phyloP scores from a whole-genome alignment of 1,140 invertebrate species.

The Drosophila pruinosa region DNA sequence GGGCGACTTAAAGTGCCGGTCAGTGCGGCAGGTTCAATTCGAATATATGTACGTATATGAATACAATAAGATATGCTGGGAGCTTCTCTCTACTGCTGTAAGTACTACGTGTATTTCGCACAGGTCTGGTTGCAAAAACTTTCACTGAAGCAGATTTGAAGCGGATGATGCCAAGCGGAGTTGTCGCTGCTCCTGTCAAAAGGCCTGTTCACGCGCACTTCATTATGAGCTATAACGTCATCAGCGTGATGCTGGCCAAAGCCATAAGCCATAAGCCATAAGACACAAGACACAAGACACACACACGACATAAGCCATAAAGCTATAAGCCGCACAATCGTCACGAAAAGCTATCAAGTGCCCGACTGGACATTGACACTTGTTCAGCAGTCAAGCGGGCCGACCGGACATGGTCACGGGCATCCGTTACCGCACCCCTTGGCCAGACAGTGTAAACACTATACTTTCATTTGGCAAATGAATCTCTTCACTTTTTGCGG shows the following conservation, averaged over 20 bases:
- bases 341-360: slow-evolving; percentile 74
- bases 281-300: slow-evolving; percentile 25
- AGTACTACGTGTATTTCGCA: slow-evolving; percentile 24
- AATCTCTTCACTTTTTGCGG: slow-evolving; percentile 9
- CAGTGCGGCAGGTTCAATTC: slow-evolving; percentile 45
- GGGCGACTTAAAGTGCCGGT: slow-evolving; percentile 45
- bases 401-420: slow-evolving; percentile 22
- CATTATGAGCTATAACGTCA: slow-evolving; percentile 65
- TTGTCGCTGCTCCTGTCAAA: slow-evolving; percentile 70
- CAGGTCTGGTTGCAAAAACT: slow-evolving; percentile 49
- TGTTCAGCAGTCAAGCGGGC: slow-evolving; percentile 41
- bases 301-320: slow-evolving; percentile 30
- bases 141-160: slow-evolving; percentile 70
- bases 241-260: slow-evolving; percentile 41
- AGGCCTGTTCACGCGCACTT: slow-evolving; percentile 63
- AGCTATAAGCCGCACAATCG: slow-evolving; percentile 59
- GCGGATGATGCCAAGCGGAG: slow-evolving; percentile 28
- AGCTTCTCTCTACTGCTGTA: neutral
- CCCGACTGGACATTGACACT: slow-evolving; percentile 74
- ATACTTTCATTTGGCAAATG: slow-evolving; percentile 65
- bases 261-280: slow-evolving; percentile 19
- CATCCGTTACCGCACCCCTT: slow-evolving; percentile 4
- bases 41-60: slow-evolving; percentile 32
- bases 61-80: slow-evolving; percentile 25
- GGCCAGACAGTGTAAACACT: slow-evolving; percentile 24